Conservation (phyloP, 2,113 vertebrate species). For the Ictidomys tridecemlineatus region DNA sequence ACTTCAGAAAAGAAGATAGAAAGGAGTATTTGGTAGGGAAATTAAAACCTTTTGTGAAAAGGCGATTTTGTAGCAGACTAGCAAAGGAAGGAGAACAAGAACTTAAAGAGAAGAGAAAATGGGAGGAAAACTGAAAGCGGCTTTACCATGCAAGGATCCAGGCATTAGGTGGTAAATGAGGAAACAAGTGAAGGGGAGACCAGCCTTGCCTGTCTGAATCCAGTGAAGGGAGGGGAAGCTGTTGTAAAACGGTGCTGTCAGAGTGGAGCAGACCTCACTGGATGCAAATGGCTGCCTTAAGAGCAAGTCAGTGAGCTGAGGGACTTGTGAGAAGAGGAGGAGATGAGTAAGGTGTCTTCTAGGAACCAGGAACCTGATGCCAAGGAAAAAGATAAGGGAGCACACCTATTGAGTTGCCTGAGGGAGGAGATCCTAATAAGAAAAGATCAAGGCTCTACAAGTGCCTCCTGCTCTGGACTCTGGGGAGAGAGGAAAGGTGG, state of each 20-base stretch:
- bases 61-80: neutral
- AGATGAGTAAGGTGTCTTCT: neutral
- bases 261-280: rapidly evolving
- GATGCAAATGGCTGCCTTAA: rapidly evolving
- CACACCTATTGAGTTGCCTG: neutral
- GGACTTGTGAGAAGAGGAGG: neutral
- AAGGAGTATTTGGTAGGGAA: neutral
- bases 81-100: neutral
- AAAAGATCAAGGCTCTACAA: neutral
- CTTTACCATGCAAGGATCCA: neutral
- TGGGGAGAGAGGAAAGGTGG: neutral
- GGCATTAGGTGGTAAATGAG: neutral
- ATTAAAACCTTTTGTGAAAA: neutral
- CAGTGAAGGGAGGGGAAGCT: neutral
- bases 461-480: neutral
- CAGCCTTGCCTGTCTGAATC: neutral
- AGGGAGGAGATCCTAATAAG: neutral
- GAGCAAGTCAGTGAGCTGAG: neutral
- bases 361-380: neutral
- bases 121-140: neutral
- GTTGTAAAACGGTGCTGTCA: neutral
- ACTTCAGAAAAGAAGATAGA: neutral
- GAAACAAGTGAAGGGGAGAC: neutral
- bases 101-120: neutral
- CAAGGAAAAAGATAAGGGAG: neutral